Evolutionary conservation across 2,888 invertebrate species (phyloP), one percentile per base, ranked within the genome.

Genomic region (Drosophila trichaetosa): DNA sequence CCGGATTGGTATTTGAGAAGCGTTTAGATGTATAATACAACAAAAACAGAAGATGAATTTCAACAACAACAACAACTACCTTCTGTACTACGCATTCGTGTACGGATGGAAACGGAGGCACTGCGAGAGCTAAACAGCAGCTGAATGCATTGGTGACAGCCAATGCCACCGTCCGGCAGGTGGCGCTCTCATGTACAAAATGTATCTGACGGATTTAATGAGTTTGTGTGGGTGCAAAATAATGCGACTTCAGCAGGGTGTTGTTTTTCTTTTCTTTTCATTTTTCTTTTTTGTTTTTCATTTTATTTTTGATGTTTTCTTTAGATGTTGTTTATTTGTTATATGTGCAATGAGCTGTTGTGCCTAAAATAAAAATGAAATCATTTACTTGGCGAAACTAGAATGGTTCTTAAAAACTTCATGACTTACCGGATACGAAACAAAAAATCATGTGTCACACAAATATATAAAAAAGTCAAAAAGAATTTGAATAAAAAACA

Each of bases 281-380:
- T 77, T 76, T 51, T 68, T 59, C 34, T 51, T 48, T 40, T 51
- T 46, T 51, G 36, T 18, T 34, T 29, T 18, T 71, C n/a, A 8
- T 62, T 63, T 65, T 60, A n/a, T 10, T 46, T 53, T 53, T 38
- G 53, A 58, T 67, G 6, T 36, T 63, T 56, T 72, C 13, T 64
- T 60, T 53, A 34, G 24, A 48, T 54, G 57, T 67, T 71, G 42
- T 65, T 53, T 62, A 49, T 70, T 65, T 69, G 51, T 69, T 68
- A 42, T 64, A 56, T 75, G 67, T 84, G 74, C 74, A 77, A 77
- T 84, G 85, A 87, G 62, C 74, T 73, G 83, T 73, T 69, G 89
- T 82, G 88, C 88, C 88, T 89, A 89, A 89, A 88, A 88, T 90
- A 88, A 90, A 89, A 90, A 90, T 88, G 83, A 88, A 88, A 90